Base-by-base conservation (phyloP, 2,888 invertebrate genomes). In the Euphydryas editha region DNA sequence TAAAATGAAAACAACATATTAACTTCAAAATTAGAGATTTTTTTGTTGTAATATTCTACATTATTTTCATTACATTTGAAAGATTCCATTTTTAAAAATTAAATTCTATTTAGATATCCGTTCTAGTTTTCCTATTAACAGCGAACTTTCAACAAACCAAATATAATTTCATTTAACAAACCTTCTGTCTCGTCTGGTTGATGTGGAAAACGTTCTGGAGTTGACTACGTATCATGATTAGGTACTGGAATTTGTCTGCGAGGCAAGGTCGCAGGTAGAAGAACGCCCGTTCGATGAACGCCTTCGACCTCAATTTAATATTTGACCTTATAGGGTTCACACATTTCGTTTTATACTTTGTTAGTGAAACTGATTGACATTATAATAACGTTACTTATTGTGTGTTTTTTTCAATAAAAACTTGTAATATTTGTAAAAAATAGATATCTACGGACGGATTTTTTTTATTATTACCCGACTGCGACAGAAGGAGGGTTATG, bases 231-330 rank as follows among this genome's bases (percentile, higher is more conserved):
- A 59, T 39, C 15, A 11, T 39, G 39, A 39, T 39, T 67, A n/a
- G n/a, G n/a, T n/a, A 51, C 62, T 58, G 59, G 24, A 61, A 60
- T 65, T 65, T 58, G 70, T 71, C 72, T 71, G 71, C 47, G 62
- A 66, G 71, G 62, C 74, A 75, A 75, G 76, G 79, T 78, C 77
- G 74, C 69, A 75, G 75, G 75, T 78, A 72, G 72, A 71, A 75
- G 72, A 71, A 71, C 75, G 77, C 71, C 80, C 77, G 81, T 76
- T 76, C 78, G 78, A 74, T 82, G 84, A 82, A 83, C 86, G 80
- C 80, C 76, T 86, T 78, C 82, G 87, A 89, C 86, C 86, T 81
- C 87, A 89, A 85, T 87, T 87, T 84, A 78, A 75, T 75, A 78
- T 67, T 78, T 87, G 84, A 86, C 86, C 85, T 81, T 83, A 72